Evolutionary conservation across 2,113 vertebrate genomes (phyloP), one percentile per base, ranked within the genome.

Genomic region (Dipodomys stephensi): DNA sequence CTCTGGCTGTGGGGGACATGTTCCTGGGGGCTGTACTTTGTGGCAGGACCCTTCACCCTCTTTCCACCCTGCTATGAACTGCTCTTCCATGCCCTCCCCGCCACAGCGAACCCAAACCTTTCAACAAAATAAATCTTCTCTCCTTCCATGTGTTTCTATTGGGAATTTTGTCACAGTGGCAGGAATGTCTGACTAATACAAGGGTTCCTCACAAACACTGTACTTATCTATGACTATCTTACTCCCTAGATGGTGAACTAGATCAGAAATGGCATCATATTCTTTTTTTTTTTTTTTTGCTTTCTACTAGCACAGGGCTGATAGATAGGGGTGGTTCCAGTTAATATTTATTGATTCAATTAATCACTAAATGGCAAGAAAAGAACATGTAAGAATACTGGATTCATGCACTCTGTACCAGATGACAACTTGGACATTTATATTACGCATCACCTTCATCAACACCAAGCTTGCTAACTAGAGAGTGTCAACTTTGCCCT

Each of bases 191-290:
- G 19, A 22, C 60, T n/a, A 76, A 28, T 28, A 46, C 25, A 64
- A 39, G 49, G 35, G 22, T 22, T 49, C 1, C 74, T 67, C 19
- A 10, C 65, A 32, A 68, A 68, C 8, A 65, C 60, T 30, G 0
- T 87, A 57, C 35, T 74, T 79, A 15, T 69, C 87, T 69, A 44
- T 32, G n/a, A 71, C 46, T 57, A 1, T 49, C 44, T 57, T 71
- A 28, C 7, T 46, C n/a, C 44, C 77, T 64, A 57, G 82, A 67
- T 25, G 68, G 77, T 93, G 84, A 95, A 27, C 73, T 90, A 74
- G 65, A 76, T 87, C 79, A 85, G 35, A 92, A 81, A 74, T 27
- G 46, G 7, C 77, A 39, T 39, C 78, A 32, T 60, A 60, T 60
- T 39, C 30, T 60, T 28, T 82, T 82, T 81, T 90, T 74, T 28